Evolutionary conservation across 37 sponge, comb jelly and placozoan species (phyloP).

Genomic region (Halichondria panicea): DNA sequence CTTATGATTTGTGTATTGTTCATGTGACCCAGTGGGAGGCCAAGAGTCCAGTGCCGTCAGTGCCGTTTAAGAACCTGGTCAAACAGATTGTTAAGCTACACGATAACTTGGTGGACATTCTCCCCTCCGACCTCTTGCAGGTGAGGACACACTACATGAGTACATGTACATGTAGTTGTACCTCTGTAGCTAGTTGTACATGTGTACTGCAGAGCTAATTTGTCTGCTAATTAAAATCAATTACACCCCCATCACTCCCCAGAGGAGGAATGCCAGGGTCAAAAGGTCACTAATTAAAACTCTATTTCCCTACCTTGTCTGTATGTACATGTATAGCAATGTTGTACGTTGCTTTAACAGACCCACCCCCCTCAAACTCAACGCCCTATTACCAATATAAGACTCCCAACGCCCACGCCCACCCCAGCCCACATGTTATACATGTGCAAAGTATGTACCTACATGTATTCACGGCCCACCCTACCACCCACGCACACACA

Average conservation of each 20-base stretch:
- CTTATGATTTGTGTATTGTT: slow-evolving; percentile 8
- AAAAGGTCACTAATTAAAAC: not conserved
- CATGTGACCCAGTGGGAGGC: slow-evolving; percentile 77
- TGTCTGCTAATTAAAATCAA: no score
- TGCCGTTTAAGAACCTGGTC: slow-evolving; percentile 62
- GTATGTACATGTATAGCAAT: not conserved
- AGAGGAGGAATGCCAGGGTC: no score
- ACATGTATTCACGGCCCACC: not conserved
- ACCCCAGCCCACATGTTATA: no score
- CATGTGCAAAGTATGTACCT: no score
- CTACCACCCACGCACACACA: not conserved
- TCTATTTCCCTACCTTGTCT: not conserved
- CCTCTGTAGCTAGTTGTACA: not conserved
- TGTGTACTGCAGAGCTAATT: not conserved
- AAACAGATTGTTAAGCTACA: slow-evolving; percentile 90
- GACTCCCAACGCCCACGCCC: no score
- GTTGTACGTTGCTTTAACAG: not conserved
- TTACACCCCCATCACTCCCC: no score
- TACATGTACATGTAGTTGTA: not conserved
- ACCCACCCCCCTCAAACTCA: no score
- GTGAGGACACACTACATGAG: slow-evolving; percentile 2
- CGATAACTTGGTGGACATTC: slow-evolving; percentile 81
- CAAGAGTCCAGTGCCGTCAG: slow-evolving; percentile 83
- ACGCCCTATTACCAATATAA: no score
- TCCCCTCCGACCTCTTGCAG: slow-evolving; percentile 78